phyloP scores from a whole-genome alignment of 2,113 vertebrate species.

The Epinephelus fuscoguttatus region DNA sequence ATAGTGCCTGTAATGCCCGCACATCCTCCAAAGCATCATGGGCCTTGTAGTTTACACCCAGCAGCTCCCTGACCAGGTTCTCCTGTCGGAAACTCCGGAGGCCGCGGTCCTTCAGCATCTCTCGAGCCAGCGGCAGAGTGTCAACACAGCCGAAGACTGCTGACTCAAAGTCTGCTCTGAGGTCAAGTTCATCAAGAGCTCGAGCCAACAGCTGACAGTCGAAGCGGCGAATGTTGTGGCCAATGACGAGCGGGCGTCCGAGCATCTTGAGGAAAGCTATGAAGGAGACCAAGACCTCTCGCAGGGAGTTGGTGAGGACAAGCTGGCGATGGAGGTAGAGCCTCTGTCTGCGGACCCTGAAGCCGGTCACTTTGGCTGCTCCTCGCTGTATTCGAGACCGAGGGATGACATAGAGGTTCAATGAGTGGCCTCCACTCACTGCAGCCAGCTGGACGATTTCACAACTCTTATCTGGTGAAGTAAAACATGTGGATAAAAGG shows the following conservation, averaged over 20 bases:
- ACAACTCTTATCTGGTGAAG: slow-evolving; percentile 63
- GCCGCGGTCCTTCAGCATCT: slow-evolving; percentile 65
- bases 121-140: slow-evolving; percentile 76
- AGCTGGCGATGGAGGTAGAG: slow-evolving; percentile 73
- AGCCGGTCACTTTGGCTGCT: slow-evolving; percentile 78
- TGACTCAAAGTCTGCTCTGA: slow-evolving; percentile 66
- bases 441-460: slow-evolving; percentile 85
- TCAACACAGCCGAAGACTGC: slow-evolving; percentile 76
- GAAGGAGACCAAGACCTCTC: slow-evolving; percentile 79
- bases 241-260: slow-evolving; percentile 65
- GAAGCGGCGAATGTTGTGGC: slow-evolving; percentile 82
- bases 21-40: slow-evolving; percentile 82
- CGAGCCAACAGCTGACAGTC: slow-evolving; percentile 75
- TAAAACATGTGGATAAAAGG: neutral
- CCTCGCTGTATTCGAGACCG: slow-evolving; percentile 65
- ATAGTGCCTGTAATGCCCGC: slow-evolving; percentile 76
- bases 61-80: slow-evolving; percentile 73
- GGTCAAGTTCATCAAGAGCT: slow-evolving; percentile 68
- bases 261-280: slow-evolving; percentile 80
- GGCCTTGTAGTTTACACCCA: slow-evolving; percentile 77
- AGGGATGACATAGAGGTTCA: slow-evolving; percentile 81
- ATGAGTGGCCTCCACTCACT: slow-evolving; percentile 72
- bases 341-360: slow-evolving; percentile 66
- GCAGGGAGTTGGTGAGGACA: slow-evolving; percentile 74
- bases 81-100: slow-evolving; percentile 78